Evolutionary conservation across 2,797 vertebrate genomes (phyloP).

Genomic region (Sebastes miniatus): DNA sequence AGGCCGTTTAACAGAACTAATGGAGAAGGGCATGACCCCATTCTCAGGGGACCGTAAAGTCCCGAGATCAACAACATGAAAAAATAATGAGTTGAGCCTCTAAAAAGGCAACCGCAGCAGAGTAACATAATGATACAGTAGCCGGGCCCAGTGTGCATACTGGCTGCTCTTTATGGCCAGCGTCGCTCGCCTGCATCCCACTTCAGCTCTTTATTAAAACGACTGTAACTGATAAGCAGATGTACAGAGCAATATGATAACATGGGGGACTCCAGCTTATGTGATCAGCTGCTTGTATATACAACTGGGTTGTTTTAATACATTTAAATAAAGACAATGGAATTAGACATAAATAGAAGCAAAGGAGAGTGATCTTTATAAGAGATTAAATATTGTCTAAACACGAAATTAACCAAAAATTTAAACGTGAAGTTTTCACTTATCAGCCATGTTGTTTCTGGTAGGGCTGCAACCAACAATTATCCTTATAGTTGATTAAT

Average conservation of each 20-base stretch:
- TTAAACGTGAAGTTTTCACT: too few relatives aligned
- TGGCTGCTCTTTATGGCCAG: constrained; percentile 21
- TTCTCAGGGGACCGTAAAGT: constrained; percentile 41
- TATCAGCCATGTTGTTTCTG: too few relatives aligned
- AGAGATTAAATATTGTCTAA: neutral
- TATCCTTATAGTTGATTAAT: too few relatives aligned
- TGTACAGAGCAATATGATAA: neutral
- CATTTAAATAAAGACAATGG: neutral
- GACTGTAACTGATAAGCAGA: constrained; percentile 17
- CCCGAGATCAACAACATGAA: constrained; percentile 73
- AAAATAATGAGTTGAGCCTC: constrained; percentile 62
- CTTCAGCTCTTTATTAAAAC: constrained; percentile 18
- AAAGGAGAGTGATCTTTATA: neutral
- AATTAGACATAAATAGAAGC: neutral
- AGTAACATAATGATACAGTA: constrained; percentile 52
- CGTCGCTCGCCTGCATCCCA: neutral
- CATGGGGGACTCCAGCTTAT: neutral
- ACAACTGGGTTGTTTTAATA: neutral
- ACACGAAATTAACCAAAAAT: neutral
- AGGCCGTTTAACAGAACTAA: constrained; percentile 52
- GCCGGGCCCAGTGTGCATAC: constrained; percentile 18
- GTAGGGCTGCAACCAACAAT: too few relatives aligned
- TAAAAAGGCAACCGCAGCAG: constrained; percentile 54
- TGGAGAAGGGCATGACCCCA: constrained; percentile 57
- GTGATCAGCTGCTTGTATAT: neutral